A percentile compares a stretch with the other conserved stretches of the same genome.
Conservation (phyloP, 2,888 invertebrate genomes). For the Watsonalla cultraria region DNA sequence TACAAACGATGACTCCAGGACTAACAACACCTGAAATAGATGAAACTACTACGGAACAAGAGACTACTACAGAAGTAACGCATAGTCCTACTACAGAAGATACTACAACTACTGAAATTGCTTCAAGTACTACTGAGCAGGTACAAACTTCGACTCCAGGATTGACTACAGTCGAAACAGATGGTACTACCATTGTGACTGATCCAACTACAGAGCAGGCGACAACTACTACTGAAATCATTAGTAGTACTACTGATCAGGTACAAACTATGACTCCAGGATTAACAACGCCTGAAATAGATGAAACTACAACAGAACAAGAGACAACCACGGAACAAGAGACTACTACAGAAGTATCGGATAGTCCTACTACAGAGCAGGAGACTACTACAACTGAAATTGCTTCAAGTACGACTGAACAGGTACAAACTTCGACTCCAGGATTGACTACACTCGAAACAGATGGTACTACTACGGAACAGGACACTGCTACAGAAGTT, state of each 20-base stretch:
- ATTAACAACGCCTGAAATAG: not conserved
- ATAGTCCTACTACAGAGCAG: not conserved
- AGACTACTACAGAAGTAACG: not conserved
- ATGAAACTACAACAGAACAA: not conserved
- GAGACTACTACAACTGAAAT: conserved; percentile 1
- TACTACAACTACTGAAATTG: not conserved
- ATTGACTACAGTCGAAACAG: not conserved
- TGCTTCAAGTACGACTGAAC: not conserved
- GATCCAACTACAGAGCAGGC: not conserved
- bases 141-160: not conserved
- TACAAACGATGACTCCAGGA: not conserved
- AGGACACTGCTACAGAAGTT: not conserved
- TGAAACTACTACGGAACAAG: not conserved
- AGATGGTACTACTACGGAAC: conserved; percentile 3
- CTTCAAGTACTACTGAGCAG: not conserved
- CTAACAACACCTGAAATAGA: not conserved
- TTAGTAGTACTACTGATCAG: not conserved
- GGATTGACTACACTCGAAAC: not conserved
- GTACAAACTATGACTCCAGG: not conserved
- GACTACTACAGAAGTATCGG: not conserved
- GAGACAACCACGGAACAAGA: conserved; percentile 1
- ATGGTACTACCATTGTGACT: not conserved
- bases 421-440: not conserved
- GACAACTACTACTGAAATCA: not conserved
- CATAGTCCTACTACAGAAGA: not conserved